Conservation (phyloP, 2,113 vertebrate genomes). For the Pollimyrus isidori region DNA sequence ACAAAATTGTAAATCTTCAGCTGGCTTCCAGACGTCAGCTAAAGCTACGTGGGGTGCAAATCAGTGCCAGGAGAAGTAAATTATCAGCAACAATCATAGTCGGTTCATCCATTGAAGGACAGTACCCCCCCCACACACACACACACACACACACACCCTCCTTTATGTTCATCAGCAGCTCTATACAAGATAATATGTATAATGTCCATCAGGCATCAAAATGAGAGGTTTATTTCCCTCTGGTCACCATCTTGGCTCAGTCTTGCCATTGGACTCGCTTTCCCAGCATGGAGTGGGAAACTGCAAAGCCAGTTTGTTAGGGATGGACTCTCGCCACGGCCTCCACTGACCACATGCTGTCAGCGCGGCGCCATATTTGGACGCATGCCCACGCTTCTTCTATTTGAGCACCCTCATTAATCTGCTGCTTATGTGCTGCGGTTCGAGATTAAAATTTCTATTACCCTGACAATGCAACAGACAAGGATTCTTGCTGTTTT, state of each 20-base stretch:
- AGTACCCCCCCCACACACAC: background rate
- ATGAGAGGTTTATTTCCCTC: background rate
- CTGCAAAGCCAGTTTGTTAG: background rate
- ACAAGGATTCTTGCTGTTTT: background rate
- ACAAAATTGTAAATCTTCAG: background rate
- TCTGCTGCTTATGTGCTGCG: conserved; percentile 18
- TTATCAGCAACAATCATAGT: background rate
- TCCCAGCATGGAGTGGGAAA: background rate
- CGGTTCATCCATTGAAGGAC: background rate
- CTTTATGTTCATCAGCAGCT: background rate
- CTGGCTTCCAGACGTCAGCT: background rate
- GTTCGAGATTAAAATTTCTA: conserved; percentile 19
- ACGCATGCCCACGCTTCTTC: conserved; percentile 5
- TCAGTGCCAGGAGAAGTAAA: background rate
- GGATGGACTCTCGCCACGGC: background rate
- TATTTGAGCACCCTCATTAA: conserved; percentile 18
- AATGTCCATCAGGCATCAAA: background rate
- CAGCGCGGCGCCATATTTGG: background rate
- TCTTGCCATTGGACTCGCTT: background rate
- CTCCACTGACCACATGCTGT: background rate
- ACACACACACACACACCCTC: background rate
- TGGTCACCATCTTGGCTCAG: conserved; percentile 6
- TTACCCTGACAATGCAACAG: conserved; percentile 16
- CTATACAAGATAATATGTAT: background rate
- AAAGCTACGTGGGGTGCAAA: background rate